These are phyloP conservation scores for Spodoptera litura DNA, from an alignment of 1,140 invertebrate genomes.

Conservation along the genomic window DNA sequence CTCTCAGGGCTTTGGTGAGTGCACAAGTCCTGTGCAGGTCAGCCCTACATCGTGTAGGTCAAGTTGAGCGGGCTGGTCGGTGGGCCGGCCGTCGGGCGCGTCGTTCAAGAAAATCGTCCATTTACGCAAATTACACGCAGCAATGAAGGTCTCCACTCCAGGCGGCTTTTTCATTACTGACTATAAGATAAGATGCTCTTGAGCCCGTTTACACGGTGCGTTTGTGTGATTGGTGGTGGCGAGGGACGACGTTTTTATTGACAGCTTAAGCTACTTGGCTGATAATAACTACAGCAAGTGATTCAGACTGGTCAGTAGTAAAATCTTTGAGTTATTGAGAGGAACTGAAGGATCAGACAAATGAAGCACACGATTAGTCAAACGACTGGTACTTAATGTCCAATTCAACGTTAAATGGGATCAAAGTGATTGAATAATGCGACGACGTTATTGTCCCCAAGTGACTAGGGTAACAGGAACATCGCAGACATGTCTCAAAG, in stretches of 20 bases:
- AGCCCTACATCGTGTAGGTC: slow-evolving; percentile 56
- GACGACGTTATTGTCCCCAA: background rate
- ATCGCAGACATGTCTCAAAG: background rate
- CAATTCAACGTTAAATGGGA: slow-evolving; percentile 26
- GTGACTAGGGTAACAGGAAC: slow-evolving; percentile 19
- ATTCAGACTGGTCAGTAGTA: slow-evolving; percentile 2
- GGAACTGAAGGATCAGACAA: slow-evolving; percentile 13
- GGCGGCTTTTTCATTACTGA: slow-evolving; percentile 31
- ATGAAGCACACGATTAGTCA: slow-evolving; percentile 2
- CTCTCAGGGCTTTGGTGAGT: too few relatives aligned
- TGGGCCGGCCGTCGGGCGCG: background rate
- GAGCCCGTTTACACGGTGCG: slow-evolving; percentile 21
- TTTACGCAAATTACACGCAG: slow-evolving; percentile 63
- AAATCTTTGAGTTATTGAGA: background rate
- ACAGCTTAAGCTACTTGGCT: background rate
- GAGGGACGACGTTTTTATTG: background rate
- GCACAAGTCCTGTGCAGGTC: background rate
- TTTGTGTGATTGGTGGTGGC: slow-evolving; percentile 13
- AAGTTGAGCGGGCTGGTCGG: slow-evolving; percentile 62
- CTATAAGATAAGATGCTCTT: slow-evolving; percentile 1
- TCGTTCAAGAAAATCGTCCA: slow-evolving; percentile 57
- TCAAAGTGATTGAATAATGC: slow-evolving; percentile 30
- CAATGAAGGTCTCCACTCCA: slow-evolving; percentile 33
- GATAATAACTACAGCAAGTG: background rate
- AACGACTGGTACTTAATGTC: background rate